These are phyloP conservation scores for Dolichoris vasculosae DNA, from an alignment of 1,140 invertebrate genomes.

Conservation along the genomic window DNA sequence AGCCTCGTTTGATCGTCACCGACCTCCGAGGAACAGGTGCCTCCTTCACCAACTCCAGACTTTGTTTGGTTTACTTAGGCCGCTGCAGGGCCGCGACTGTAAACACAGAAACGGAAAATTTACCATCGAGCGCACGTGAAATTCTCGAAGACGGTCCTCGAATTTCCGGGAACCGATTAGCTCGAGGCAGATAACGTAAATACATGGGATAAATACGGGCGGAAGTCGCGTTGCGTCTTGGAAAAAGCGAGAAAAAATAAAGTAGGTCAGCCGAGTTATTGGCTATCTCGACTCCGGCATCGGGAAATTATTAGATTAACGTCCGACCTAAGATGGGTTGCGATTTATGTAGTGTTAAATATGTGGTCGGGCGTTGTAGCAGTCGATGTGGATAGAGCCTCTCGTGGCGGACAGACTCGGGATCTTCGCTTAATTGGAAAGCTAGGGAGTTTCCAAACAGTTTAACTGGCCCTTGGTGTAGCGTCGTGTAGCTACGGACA, in stretches of 20 bases:
- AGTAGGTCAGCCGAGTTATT: not conserved
- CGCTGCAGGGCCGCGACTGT: not conserved
- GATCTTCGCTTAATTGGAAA: constrained; percentile 75
- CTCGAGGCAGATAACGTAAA: constrained; percentile 26
- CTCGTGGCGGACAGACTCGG: constrained; percentile 52
- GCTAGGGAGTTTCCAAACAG: constrained; percentile 74
- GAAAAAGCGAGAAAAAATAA: not conserved
- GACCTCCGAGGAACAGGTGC: constrained; percentile 33
- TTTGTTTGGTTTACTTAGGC: constrained; percentile 40
- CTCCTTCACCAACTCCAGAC: not conserved
- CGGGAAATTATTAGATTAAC: constrained; percentile 68
- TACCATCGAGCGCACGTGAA: not conserved
- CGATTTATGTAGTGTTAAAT: constrained; percentile 75
- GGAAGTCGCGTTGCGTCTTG: not conserved
- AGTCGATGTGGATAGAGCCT: not conserved
- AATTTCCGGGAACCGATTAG: constrained; percentile 33
- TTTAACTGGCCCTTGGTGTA: constrained; percentile 72
- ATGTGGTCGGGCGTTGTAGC: constrained; percentile 63
- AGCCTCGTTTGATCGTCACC: constrained; percentile 22
- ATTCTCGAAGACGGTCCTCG: not conserved
- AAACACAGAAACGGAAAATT: constrained; percentile 35
- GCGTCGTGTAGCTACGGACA: constrained; percentile 59
- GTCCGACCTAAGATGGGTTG: constrained; percentile 60
- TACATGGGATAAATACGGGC: too few relatives aligned
- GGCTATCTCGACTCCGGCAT: constrained; percentile 45